phyloP scores from a whole-genome alignment of 2,797 vertebrate species.

The Halcyon badia region DNA sequence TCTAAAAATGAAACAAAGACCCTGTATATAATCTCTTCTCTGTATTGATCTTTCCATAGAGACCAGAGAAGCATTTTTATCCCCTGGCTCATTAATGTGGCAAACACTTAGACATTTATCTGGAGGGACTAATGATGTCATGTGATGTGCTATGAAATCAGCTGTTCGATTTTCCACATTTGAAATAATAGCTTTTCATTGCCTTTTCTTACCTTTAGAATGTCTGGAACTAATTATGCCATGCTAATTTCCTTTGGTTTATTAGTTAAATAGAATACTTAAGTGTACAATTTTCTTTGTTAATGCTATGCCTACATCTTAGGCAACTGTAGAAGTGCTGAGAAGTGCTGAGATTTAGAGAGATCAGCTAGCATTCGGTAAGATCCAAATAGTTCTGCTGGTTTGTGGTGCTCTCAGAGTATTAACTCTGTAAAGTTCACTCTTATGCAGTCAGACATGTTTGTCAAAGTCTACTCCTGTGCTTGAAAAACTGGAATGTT shows the following conservation, averaged over 20 bases:
- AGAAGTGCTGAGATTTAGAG: not conserved
- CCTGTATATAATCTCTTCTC: constrained; percentile 30
- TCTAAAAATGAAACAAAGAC: constrained; percentile 50
- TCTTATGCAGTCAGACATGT: not conserved
- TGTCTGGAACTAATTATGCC: constrained; percentile 42
- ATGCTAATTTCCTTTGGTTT: constrained; percentile 47
- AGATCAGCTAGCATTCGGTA: not conserved
- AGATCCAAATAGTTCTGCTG: not conserved
- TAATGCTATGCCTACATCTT: not conserved
- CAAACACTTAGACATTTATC: constrained; percentile 70
- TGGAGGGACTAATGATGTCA: constrained; percentile 77
- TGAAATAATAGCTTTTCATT: constrained; percentile 59
- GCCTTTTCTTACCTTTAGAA: constrained; percentile 21
- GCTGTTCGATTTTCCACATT: constrained; percentile 56
- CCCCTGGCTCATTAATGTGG: constrained; percentile 71
- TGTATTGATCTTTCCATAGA: constrained; percentile 75
- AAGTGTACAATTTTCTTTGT: not conserved
- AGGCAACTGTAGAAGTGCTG: not conserved
- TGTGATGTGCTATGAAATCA: constrained; percentile 65
- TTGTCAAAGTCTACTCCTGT: not conserved
- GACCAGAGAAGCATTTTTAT: constrained; percentile 73
- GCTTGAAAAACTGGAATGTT: not conserved
- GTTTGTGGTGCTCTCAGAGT: not conserved
- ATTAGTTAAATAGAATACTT: constrained; percentile 42
- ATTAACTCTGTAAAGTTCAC: not conserved